Evolutionary conservation across 2,888 invertebrate species (phyloP), one percentile per base, ranked within the genome.

Genomic region (Sphaerophoria rueppellii): DNA sequence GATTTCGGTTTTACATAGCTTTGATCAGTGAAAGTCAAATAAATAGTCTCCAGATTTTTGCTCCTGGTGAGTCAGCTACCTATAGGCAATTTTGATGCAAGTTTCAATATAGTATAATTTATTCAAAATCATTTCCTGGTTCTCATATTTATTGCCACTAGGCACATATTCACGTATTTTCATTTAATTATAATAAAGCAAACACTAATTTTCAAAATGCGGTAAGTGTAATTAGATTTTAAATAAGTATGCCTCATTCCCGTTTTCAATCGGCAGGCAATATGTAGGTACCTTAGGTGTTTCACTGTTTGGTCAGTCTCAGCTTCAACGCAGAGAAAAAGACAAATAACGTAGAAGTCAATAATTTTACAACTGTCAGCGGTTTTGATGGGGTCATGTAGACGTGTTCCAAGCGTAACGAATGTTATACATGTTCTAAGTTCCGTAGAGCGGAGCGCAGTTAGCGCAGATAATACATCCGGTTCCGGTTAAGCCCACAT

Each of bases 401-500:
- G 74, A 74, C 69, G 83, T 43, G 86, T 75, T 83, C 73, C 75
- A 83, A 86, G 87, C 87, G 87, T 80, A 82, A 87, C 87, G 86
- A 86, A 86, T 86, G 81, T 82, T 82, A 74, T 85, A 82, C 79
- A 86, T 79, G 82, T 72, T 87, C 87, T 87, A 88, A 87, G 85
- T 81, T 82, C 81, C 65, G 72, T 67, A 70, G 83, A 87, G 85
- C 87, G 87, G 87, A 88, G 89, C 89, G 89, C 90, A 91, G 91
- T 91, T 91, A 91, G 92, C 91, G 91, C 91, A 91, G 91, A 92
- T 91, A 92, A 92, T 92, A 91, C 91, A 91, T 92, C 91, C 91
- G 92, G 91, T 92, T 92, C 91, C 91, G 92, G 91, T 92, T 91
- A 91, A 90, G 91, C 91, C 91, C 91, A 91, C 85, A 67, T 35